A percentile compares a stretch with the other conserved stretches of the same genome.
Evolutionary conservation across 2,888 invertebrate species (phyloP).

Genomic region (Melieria picta): DNA sequence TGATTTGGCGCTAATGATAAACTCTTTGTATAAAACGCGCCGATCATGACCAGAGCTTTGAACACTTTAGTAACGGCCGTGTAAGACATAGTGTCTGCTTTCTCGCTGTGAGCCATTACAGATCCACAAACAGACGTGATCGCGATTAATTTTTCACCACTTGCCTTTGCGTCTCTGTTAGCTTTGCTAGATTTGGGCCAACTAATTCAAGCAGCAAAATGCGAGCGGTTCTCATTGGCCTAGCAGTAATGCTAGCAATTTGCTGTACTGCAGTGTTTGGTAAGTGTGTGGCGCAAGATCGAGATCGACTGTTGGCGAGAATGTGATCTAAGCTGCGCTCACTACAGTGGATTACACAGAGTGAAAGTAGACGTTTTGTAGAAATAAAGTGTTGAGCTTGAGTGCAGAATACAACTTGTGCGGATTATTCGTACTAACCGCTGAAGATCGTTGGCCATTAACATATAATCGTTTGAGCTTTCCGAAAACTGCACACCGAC

Average conservation of each 20-base stretch:
- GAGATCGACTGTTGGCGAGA: too few species aligned
- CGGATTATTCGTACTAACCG: too few species aligned
- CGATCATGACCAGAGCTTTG: background rate
- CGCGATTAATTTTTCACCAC: background rate
- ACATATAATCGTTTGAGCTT: too few species aligned
- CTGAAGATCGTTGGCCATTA: too few species aligned
- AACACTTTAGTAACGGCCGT: slow-evolving; percentile 1
- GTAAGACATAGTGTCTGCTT: slow-evolving; percentile 11
- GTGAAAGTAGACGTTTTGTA: too few species aligned
- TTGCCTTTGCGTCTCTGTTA: slow-evolving; percentile 1
- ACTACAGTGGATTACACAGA: too few species aligned
- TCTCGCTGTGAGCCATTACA: slow-evolving; percentile 5
- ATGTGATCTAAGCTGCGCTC: too few species aligned
- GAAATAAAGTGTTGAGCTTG: too few species aligned
- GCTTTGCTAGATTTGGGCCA: background rate
- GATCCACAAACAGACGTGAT: background rate
- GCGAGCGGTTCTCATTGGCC: slow-evolving; percentile 31
- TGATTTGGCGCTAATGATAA: too few species aligned
- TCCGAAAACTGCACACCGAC: too few species aligned
- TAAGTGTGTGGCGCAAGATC: slow-evolving; percentile 30
- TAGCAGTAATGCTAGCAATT: slow-evolving; percentile 28
- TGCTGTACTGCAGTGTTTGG: slow-evolving; percentile 38
- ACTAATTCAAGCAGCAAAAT: slow-evolving; percentile 8
- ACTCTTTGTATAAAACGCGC: too few species aligned
- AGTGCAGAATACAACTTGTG: too few species aligned